These are phyloP conservation scores for Cepaea nemoralis DNA, from an alignment of 1,140 invertebrate species.

Conservation along the genomic window DNA sequence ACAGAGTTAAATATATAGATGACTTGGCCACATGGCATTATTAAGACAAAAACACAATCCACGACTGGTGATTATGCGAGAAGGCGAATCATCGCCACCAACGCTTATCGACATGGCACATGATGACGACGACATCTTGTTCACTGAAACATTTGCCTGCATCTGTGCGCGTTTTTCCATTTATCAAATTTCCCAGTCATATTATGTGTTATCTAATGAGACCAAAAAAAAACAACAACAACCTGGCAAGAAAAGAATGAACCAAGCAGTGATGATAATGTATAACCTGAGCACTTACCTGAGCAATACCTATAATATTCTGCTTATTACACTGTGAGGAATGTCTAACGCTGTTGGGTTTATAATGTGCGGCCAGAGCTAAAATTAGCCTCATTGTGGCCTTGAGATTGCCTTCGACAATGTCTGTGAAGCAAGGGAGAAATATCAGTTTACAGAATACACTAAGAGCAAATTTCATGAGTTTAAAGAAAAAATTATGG, in stretches of 20 bases:
- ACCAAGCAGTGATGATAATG: background rate
- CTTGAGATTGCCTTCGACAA: constrained; percentile 74
- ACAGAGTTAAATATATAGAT: no score
- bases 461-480: no score
- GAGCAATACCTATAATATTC: constrained; percentile 59
- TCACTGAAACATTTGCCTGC: no score
- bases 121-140: no score
- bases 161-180: no score
- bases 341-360: constrained; percentile 70
- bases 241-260: background rate
- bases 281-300: constrained; percentile 54
- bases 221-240: background rate
- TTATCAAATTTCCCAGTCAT: no score
- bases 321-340: constrained; percentile 45
- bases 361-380: constrained; percentile 74
- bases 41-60: no score
- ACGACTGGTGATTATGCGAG: no score
- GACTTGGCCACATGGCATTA: no score
- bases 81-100: no score
- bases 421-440: constrained; percentile 57
- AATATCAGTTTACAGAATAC: background rate
- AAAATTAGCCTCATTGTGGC: constrained; percentile 74
- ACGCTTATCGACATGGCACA: no score
- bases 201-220: background rate
- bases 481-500: background rate